Evolutionary conservation across 2,113 vertebrate species (phyloP).

Genomic region (Ramphastos sulfuratus): DNA sequence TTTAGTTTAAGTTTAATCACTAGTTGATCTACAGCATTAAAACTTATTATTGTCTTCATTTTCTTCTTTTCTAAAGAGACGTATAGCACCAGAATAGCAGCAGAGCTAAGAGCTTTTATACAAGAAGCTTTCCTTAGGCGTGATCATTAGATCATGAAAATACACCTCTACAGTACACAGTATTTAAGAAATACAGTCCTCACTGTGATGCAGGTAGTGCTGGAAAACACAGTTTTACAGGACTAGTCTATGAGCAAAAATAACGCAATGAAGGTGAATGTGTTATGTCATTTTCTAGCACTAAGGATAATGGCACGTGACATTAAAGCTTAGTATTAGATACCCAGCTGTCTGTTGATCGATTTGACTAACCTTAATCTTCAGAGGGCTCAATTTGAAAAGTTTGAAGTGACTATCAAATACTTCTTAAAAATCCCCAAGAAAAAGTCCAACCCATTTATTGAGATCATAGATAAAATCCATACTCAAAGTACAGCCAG

Average conservation of each 20-base stretch:
- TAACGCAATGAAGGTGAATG: neutral
- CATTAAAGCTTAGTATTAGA: neutral
- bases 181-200: neutral
- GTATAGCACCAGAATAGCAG: neutral
- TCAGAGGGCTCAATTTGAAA: neutral
- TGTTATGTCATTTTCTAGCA: neutral
- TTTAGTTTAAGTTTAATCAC: neutral
- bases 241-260: neutral
- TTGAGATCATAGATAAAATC: neutral
- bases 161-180: neutral
- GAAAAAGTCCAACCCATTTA: neutral
- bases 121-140: neutral
- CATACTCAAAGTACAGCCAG: neutral
- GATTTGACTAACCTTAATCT: neutral
- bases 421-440: neutral
- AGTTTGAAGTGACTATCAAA: neutral
- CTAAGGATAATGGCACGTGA: neutral
- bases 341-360: neutral
- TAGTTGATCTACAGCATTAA: neutral
- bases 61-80: neutral
- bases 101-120: neutral
- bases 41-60: neutral
- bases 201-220: neutral
- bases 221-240: neutral
- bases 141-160: too few species aligned